A percentile compares a stretch with the other conserved stretches of the same genome.
phyloP scores from a whole-genome alignment of 2,888 invertebrate species.

The Tortrix viridana region DNA sequence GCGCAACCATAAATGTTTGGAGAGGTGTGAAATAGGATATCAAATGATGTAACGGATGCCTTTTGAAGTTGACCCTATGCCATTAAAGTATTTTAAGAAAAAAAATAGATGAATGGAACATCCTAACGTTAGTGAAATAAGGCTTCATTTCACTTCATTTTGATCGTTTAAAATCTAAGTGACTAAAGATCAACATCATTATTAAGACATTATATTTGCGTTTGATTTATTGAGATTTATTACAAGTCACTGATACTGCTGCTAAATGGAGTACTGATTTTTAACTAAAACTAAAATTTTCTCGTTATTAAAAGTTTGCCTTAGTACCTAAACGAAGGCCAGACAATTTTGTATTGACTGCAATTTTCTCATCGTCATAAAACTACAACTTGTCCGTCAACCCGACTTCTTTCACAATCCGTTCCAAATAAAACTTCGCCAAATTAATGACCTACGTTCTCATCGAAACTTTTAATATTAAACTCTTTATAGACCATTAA shows the following conservation, averaged over 20 bases:
- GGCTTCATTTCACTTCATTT: not conserved
- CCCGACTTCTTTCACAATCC: slow-evolving; percentile 34
- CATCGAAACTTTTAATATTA: slow-evolving; percentile 64
- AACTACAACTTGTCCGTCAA: slow-evolving; percentile 44
- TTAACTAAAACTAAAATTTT: not conserved
- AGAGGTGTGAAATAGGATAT: slow-evolving; percentile 79
- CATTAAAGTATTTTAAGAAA: slow-evolving; percentile 40
- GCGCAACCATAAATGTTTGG: slow-evolving; percentile 66
- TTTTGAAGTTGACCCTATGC: slow-evolving; percentile 53
- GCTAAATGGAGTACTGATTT: not conserved
- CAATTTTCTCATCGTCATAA: slow-evolving; percentile 57
- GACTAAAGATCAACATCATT: too few relatives aligned
- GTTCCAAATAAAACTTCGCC: slow-evolving; percentile 54
- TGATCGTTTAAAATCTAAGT: not conserved
- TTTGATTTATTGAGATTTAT: too few relatives aligned
- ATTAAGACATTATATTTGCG: too few relatives aligned
- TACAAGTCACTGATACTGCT: too few relatives aligned
- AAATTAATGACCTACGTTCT: slow-evolving; percentile 70
- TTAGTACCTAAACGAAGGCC: too few relatives aligned
- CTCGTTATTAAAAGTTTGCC: too few relatives aligned
- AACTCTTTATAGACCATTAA: slow-evolving; percentile 73
- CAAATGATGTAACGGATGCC: slow-evolving; percentile 72
- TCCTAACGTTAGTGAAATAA: slow-evolving; percentile 1
- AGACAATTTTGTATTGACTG: slow-evolving; percentile 1
- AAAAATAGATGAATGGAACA: slow-evolving; percentile 37